Conservation (phyloP, 1,140 invertebrate genomes). For the Fopius arisanus region DNA sequence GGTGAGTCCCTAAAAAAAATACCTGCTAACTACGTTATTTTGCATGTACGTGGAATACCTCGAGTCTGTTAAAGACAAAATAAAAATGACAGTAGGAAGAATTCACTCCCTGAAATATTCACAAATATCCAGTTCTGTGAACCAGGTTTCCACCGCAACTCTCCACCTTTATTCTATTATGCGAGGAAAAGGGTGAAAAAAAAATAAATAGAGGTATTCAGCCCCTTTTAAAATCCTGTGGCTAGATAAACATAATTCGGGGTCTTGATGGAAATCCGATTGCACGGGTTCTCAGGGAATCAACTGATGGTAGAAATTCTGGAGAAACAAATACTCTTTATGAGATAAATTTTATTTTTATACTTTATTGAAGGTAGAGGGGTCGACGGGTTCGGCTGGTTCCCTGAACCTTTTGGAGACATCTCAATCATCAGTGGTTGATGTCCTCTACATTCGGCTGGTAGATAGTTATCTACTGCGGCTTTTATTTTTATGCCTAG, state of each 20-base stretch:
- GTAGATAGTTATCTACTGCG: slow-evolving; percentile 45
- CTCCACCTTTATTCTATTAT: slow-evolving; percentile 2
- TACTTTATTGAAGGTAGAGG: too few species aligned
- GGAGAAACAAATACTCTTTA: too few species aligned
- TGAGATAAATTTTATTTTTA: too few species aligned
- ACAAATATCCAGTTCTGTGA: neutral
- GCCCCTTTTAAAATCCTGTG: neutral
- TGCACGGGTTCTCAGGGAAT: neutral
- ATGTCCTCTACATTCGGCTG: neutral
- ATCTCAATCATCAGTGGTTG: slow-evolving; percentile 9
- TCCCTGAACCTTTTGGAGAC: too few species aligned
- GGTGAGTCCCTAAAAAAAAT: neutral
- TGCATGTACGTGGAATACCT: slow-evolving; percentile 4
- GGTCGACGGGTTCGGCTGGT: too few species aligned
- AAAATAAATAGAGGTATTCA: neutral
- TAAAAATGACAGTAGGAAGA: neutral
- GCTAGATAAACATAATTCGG: neutral
- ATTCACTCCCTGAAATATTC: neutral
- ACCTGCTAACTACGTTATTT: slow-evolving; percentile 1
- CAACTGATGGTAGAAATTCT: too few species aligned
- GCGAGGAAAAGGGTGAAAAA: neutral
- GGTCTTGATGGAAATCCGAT: neutral
- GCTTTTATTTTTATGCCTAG: slow-evolving; percentile 36
- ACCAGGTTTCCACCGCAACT: neutral
- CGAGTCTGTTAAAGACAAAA: neutral